Base-by-base conservation (phyloP, 2,113 vertebrate genomes). In the Melanerpes aurifrons region DNA sequence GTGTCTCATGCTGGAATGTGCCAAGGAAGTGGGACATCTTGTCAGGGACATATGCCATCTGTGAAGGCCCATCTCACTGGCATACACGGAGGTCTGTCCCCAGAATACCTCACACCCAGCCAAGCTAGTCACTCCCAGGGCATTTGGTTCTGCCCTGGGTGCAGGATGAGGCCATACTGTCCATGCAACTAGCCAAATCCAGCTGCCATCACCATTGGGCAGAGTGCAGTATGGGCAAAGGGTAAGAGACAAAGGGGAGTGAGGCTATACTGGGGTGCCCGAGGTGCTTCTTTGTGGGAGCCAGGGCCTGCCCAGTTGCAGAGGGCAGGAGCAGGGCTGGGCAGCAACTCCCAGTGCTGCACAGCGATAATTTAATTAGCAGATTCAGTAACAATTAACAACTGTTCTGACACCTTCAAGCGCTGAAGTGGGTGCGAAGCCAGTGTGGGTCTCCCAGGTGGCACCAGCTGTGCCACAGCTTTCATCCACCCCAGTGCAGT, bases 381-480 rank as follows among this genome's bases (percentile, higher is more conserved):
- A 31, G 95, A 95, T 96, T 93, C 94, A 96, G 93, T 94, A 97
- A 95, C 97, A 97, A 97, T 97, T 98, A 97, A 97, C 95, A 96
- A 97, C 96, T 93, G 95, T 94, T 97, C 96, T 81, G 95, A 96
- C 71, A 86, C 96, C 92, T 97, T 94, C 80, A 74, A 96, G 95
- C 97, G 78, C 87, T 94, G 93, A 92, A 89, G 89, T 3, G 59
- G 47, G 94, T 89, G 87, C n/a, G 47, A 96, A 97, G 80, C 64
- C 79, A 76, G 87, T 1, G 1, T 17, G 11, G 53, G 61, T 81
- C 90, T 84, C 78, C 69, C 1, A 7, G 54, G 47, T 73, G 80
- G 15, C 87, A 71, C 14, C 4, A 13, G 71, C 82, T 93, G 84
- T 50, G 70, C 29, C 0, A 0, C 2, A 3, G 76, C 57, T 82